These are phyloP conservation scores for Halichondria panicea DNA, from an alignment of 37 sponge, comb jelly and placozoan genomes.

Conservation along the genomic window DNA sequence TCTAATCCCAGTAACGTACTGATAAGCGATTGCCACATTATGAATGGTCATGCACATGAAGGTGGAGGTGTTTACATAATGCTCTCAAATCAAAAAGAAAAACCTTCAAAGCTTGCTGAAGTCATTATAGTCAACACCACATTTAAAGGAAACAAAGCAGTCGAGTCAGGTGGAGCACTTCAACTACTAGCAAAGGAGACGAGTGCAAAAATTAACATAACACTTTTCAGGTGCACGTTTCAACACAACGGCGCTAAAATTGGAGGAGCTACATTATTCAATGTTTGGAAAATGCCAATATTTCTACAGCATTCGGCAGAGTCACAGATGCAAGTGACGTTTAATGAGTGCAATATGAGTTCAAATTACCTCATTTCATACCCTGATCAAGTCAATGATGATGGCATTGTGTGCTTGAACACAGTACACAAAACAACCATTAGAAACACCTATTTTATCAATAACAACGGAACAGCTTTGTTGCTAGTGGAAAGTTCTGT, in stretches of 20 bases:
- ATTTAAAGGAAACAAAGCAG: not conserved
- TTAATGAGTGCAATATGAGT: not conserved
- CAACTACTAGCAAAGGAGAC: not conserved
- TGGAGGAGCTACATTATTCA: conserved; percentile 3
- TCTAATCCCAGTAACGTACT: not conserved
- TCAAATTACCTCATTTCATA: not conserved
- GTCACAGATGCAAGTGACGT: conserved; percentile 5
- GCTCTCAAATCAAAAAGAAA: not conserved
- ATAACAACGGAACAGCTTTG: conserved; percentile 4
- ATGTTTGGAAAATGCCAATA: not conserved
- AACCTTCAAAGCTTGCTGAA: not conserved
- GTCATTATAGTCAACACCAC: not conserved
- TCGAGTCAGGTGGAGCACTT: conserved; percentile 4
- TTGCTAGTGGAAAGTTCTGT: conserved; percentile 4
- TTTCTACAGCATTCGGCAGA: not conserved
- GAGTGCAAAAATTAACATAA: not conserved
- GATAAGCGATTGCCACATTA: not conserved
- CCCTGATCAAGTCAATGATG: not conserved
- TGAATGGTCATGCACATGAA: not conserved
- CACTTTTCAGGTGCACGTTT: not conserved
- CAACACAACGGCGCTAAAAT: not conserved
- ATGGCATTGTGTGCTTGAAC: not conserved
- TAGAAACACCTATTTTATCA: not conserved
- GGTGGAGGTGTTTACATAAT: not conserved
- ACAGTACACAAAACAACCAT: not conserved